phyloP scores from a whole-genome alignment of 2,113 vertebrate species.

The Trichechus manatus region DNA sequence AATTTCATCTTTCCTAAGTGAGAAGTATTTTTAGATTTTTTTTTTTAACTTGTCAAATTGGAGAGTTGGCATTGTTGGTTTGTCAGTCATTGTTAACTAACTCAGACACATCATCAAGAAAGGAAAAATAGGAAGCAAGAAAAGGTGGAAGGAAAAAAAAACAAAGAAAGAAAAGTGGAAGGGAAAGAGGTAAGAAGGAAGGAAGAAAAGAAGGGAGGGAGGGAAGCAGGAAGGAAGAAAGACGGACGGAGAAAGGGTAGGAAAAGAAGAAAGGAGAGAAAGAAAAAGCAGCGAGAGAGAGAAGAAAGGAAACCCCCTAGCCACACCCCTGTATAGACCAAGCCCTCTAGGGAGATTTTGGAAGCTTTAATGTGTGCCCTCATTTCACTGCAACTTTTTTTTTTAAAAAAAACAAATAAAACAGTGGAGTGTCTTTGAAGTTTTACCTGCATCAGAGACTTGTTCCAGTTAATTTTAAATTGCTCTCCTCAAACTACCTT shows the following conservation, averaged over 20 bases:
- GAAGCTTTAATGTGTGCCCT: constrained; percentile 69
- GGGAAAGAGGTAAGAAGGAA: not conserved
- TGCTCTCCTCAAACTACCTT: constrained; percentile 73
- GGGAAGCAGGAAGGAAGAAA: fast-evolving
- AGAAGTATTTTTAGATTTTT: not conserved
- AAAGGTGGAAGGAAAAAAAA: not conserved
- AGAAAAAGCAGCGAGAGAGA: too few species aligned
- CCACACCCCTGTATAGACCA: not conserved
- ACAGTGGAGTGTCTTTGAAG: constrained; percentile 71
- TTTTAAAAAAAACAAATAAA: constrained; percentile 50
- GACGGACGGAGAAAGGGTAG: fast-evolving
- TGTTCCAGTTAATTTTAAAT: constrained; percentile 76
- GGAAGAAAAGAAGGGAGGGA: not conserved
- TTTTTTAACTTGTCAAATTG: not conserved
- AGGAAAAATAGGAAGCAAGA: not conserved
- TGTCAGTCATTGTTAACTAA: not conserved
- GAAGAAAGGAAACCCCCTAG: too few species aligned
- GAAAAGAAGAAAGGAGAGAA: fast-evolving
- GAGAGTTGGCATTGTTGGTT: not conserved
- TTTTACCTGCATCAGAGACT: constrained; percentile 63
- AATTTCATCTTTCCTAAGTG: not conserved
- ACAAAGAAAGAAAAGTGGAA: not conserved
- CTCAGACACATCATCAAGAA: not conserved
- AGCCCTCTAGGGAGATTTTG: constrained; percentile 66
- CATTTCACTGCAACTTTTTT: constrained; percentile 37